Evolutionary conservation across 2,797 vertebrate genomes (phyloP).

Genomic region (Euphonia xanthogaster): DNA sequence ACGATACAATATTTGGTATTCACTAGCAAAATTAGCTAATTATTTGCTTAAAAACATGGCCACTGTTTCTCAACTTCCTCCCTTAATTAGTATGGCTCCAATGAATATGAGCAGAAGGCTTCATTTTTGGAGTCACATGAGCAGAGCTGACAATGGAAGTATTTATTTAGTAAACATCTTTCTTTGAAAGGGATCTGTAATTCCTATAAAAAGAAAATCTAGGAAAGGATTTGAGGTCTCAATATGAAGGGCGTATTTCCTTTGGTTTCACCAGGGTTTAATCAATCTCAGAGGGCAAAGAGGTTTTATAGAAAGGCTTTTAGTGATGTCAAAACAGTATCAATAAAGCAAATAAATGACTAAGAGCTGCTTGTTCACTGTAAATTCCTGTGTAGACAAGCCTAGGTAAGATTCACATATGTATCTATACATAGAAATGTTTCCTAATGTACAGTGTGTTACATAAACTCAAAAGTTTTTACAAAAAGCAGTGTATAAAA

Average conservation of each 20-base stretch:
- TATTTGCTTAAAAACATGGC: not conserved
- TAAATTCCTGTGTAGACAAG: not conserved
- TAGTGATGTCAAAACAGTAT: not conserved
- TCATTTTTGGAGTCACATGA: not conserved
- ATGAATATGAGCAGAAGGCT: not conserved
- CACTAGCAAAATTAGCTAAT: not conserved
- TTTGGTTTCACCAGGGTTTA: not conserved
- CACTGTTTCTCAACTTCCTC: not conserved
- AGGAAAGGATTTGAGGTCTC: not conserved
- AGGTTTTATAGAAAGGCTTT: not conserved
- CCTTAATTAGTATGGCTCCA: not conserved
- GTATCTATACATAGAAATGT: fast-evolving
- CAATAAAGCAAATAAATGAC: not conserved
- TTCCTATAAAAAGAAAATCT: not conserved
- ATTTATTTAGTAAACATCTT: not conserved
- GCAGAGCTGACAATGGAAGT: not conserved
- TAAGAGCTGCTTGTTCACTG: not conserved
- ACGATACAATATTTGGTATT: not conserved
- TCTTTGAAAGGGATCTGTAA: not conserved
- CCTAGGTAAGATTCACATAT: not conserved
- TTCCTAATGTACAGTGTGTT: not conserved
- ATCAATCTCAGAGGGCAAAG: not conserved
- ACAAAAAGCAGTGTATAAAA: not conserved
- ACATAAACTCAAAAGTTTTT: not conserved
- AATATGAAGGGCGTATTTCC: not conserved